Evolutionary conservation across 1,140 invertebrate species (phyloP).

Genomic region (Nephila pilipes): DNA sequence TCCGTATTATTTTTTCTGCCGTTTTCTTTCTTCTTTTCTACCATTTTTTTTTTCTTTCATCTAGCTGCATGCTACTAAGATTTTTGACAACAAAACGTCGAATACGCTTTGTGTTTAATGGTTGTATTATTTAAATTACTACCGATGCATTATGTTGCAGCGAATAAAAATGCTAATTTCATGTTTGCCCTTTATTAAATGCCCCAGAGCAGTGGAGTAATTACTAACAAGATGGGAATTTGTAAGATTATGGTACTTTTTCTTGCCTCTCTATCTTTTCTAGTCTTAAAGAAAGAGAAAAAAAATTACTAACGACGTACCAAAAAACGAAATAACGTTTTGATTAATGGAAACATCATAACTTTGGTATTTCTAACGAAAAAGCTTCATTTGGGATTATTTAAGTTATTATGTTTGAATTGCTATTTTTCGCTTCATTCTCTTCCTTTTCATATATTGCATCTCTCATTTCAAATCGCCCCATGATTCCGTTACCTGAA

Average conservation of each 20-base stretch:
- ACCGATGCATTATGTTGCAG: constrained; percentile 38
- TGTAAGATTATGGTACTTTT: constrained; percentile 25
- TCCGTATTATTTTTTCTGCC: neutral
- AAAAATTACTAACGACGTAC: constrained; percentile 17
- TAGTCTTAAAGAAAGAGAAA: neutral
- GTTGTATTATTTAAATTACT: constrained; percentile 65
- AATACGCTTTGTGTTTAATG: constrained; percentile 37
- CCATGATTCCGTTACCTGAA: neutral
- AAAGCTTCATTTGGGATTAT: neutral
- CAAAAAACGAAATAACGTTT: neutral
- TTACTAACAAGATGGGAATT: constrained; percentile 24
- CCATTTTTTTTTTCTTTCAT: neutral
- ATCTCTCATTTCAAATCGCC: neutral
- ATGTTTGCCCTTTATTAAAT: constrained; percentile 60
- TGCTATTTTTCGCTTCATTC: neutral
- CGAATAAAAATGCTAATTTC: constrained; percentile 66
- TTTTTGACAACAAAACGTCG: constrained; percentile 50
- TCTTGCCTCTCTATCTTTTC: neutral
- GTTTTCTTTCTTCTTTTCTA: neutral
- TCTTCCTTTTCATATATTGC: neutral
- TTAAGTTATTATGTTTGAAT: constrained; percentile 9
- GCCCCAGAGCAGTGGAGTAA: neutral
- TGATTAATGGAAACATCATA: constrained; percentile 60
- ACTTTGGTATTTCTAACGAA: neutral
- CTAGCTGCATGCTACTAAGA: neutral